phyloP scores from a whole-genome alignment of 2,113 vertebrate species.

The Vulpes lagopus region DNA sequence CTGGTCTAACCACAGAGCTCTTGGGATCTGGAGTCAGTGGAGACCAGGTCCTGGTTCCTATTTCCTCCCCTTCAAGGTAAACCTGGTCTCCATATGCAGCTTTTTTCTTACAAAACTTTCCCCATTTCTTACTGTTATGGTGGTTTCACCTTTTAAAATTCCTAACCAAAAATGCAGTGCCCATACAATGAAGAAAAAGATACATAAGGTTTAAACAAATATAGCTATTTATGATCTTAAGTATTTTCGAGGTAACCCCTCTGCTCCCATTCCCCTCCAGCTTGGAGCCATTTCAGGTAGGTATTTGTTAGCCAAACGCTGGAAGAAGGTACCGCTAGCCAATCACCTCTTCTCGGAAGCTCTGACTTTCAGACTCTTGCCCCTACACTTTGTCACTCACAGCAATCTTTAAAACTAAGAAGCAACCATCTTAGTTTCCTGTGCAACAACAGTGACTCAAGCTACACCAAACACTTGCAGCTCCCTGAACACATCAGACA shows the following conservation, averaged over 20 bases:
- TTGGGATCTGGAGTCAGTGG: neutral
- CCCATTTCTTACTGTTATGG: neutral
- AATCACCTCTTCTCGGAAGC: neutral
- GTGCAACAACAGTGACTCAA: constrained; percentile 1
- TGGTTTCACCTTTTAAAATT: neutral
- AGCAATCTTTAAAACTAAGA: constrained; percentile 7
- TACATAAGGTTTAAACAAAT: neutral
- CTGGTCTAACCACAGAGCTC: neutral
- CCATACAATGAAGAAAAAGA: neutral
- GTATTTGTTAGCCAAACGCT: neutral
- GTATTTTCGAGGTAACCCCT: neutral
- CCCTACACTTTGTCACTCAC: neutral
- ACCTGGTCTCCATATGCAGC: neutral
- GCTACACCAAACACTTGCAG: neutral
- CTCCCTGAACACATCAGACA: neutral
- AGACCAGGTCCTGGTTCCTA: neutral
- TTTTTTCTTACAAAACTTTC: neutral
- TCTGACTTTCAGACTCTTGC: neutral
- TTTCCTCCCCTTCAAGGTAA: neutral
- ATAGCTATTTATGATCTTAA: neutral
- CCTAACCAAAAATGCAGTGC: constrained; percentile 17
- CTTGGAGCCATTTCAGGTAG: neutral
- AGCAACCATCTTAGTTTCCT: neutral
- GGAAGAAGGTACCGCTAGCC: neutral
- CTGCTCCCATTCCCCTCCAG: neutral